Percentiles rank a stretch among this genome's conserved stretches.
Conservation (phyloP, 2,888 invertebrate genomes). For the Panorpa germanica region DNA sequence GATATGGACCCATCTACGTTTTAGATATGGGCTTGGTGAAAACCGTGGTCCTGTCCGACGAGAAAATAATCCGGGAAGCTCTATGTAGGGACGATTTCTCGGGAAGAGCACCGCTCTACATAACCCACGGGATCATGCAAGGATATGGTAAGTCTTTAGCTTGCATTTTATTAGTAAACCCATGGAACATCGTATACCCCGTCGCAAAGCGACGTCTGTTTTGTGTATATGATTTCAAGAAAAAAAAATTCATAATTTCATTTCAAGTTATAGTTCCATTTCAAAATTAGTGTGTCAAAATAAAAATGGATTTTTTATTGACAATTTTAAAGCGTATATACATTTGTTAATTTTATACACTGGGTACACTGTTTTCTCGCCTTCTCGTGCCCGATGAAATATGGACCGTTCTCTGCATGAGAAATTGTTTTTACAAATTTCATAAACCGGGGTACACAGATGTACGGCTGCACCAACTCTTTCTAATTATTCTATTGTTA, state of each 20-base stretch:
- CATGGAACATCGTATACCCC: background rate
- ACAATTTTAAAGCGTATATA: too few species aligned
- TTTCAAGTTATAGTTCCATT: background rate
- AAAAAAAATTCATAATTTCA: background rate
- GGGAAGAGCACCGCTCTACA: slow-evolving; percentile 61
- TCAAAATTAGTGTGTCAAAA: too few species aligned
- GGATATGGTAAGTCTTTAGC: slow-evolving; percentile 53
- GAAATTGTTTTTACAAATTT: too few species aligned
- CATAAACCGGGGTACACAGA: too few species aligned
- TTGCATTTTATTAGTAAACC: background rate
- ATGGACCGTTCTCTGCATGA: too few species aligned
- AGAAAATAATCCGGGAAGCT: slow-evolving; percentile 47
- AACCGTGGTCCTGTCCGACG: slow-evolving; percentile 61
- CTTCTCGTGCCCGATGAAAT: too few species aligned
- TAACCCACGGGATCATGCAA: slow-evolving; percentile 75
- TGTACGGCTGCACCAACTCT: too few species aligned
- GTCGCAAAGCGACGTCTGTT: background rate
- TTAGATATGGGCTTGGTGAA: slow-evolving; percentile 55
- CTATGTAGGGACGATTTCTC: slow-evolving; percentile 52
- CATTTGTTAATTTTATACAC: too few species aligned
- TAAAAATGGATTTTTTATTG: too few species aligned
- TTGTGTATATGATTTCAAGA: slow-evolving; percentile 4
- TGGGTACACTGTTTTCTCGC: too few species aligned
- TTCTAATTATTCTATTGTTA: too few species aligned
- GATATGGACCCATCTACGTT: slow-evolving; percentile 57